A percentile compares a stretch with the other conserved stretches of the same genome.
Evolutionary conservation across 2,888 invertebrate genomes (phyloP).

Genomic region (Acronicta psi): DNA sequence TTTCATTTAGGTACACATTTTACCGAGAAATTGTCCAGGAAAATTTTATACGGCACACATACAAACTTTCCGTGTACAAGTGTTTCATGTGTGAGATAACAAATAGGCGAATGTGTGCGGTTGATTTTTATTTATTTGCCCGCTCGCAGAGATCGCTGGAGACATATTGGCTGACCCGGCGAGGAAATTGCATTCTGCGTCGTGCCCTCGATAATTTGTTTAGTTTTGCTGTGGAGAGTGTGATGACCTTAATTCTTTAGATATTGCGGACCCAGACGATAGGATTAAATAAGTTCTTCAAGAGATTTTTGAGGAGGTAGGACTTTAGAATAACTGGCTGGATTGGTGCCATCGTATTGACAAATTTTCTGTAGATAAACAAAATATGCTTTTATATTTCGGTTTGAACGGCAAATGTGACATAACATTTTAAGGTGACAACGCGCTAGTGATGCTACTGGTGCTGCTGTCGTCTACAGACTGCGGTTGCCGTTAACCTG

Average conservation of each 20-base stretch:
- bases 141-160: slow-evolving; percentile 51
- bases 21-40: neutral
- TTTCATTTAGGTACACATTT: neutral
- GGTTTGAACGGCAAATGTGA: too few species aligned
- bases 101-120: slow-evolving; percentile 58
- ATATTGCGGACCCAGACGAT: too few species aligned
- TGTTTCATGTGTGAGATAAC: slow-evolving; percentile 38
- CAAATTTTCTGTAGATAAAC: too few species aligned
- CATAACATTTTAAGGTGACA: too few species aligned
- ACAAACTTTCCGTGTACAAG: slow-evolving; percentile 1
- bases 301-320: too few species aligned
- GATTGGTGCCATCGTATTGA: too few species aligned
- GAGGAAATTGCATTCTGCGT: slow-evolving; percentile 71
- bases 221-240: slow-evolving; percentile 23
- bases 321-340: too few species aligned
- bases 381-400: too few species aligned
- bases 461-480: too few species aligned
- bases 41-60: slow-evolving; percentile 5
- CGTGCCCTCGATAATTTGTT: slow-evolving; percentile 64
- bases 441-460: too few species aligned
- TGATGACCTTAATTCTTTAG: slow-evolving; percentile 23
- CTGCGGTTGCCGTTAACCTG: too few species aligned
- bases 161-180: slow-evolving; percentile 69
- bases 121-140: slow-evolving; percentile 74
- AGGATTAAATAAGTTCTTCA: too few species aligned